phyloP scores from a whole-genome alignment of 2,888 invertebrate genomes.

The Eledone cirrhosa region DNA sequence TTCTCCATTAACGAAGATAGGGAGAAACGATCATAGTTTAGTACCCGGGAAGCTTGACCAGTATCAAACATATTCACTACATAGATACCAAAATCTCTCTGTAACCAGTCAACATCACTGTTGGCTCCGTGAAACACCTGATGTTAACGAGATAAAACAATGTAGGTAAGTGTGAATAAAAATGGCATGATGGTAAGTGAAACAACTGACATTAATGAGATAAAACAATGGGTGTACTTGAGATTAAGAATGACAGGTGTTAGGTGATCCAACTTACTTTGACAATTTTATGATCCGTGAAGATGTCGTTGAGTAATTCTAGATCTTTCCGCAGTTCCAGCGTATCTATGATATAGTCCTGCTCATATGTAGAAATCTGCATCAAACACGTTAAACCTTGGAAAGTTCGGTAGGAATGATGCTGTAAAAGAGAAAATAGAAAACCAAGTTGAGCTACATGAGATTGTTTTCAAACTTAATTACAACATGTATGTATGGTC shows the following conservation, averaged over 20 bases:
- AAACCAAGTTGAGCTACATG: too few relatives aligned
- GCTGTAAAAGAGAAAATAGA: constrained; percentile 68
- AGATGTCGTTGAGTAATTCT: constrained; percentile 83
- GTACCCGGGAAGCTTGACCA: constrained; percentile 81
- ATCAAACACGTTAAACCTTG: constrained; percentile 95
- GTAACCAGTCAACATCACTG: constrained; percentile 89
- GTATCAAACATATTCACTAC: constrained; percentile 98
- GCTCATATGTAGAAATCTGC: constrained; percentile 83
- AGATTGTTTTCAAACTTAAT: too few relatives aligned
- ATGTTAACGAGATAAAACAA: constrained; percentile 32
- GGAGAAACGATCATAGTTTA: constrained; percentile 78
- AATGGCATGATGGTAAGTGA: too few relatives aligned
- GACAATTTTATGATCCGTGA: constrained; percentile 86
- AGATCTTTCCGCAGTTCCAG: constrained; percentile 84
- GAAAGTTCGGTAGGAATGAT: constrained; percentile 90
- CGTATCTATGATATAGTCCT: constrained; percentile 91
- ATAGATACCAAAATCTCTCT: constrained; percentile 93
- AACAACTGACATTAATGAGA: too few relatives aligned
- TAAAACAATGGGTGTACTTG: too few relatives aligned
- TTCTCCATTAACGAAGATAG: constrained; percentile 78
- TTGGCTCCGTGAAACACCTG: constrained; percentile 93
- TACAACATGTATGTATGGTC: too few relatives aligned
- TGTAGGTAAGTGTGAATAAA: too few relatives aligned
- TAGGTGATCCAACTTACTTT: too few relatives aligned
- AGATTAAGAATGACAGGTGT: too few relatives aligned